Evolutionary conservation across 2,113 vertebrate genomes (phyloP).

Genomic region (Eulemur rufifrons): DNA sequence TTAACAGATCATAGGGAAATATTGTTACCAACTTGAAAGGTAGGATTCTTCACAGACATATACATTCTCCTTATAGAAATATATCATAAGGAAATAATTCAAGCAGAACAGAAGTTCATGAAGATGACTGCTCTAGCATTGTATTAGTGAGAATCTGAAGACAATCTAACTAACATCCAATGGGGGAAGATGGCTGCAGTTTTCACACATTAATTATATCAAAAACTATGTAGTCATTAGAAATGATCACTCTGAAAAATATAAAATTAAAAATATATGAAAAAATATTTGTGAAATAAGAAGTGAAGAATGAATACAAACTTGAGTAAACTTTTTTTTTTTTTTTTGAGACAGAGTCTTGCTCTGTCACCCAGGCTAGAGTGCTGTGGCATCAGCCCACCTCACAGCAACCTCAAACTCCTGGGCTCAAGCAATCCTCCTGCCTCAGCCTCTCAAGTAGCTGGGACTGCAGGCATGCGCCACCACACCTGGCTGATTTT

Average conservation of each 20-base stretch:
- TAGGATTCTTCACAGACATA: not conserved
- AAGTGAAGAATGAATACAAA: conserved; percentile 12
- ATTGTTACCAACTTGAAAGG: not conserved
- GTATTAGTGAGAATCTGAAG: not conserved
- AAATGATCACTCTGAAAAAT: not conserved
- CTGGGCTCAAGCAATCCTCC: too few species aligned
- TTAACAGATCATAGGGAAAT: not conserved
- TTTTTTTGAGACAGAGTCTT: too few species aligned
- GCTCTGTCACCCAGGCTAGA: too few species aligned
- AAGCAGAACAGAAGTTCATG: not conserved
- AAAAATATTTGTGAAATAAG: not conserved
- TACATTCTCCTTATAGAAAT: not conserved
- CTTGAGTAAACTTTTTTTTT: not conserved
- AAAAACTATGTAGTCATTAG: not conserved
- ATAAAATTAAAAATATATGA: not conserved
- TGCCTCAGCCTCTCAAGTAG: too few species aligned
- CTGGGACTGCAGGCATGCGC: too few species aligned
- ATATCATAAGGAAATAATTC: not conserved
- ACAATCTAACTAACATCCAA: not conserved
- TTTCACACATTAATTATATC: not conserved
- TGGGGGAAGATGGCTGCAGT: not conserved
- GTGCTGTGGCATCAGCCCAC: too few species aligned
- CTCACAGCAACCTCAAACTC: too few species aligned
- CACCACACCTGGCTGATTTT: too few species aligned
- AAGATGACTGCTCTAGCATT: not conserved